A percentile compares a stretch with the other conserved stretches of the same genome.
Evolutionary conservation across 1,140 invertebrate species (phyloP).

Genomic region (Palaemon carinicauda): DNA sequence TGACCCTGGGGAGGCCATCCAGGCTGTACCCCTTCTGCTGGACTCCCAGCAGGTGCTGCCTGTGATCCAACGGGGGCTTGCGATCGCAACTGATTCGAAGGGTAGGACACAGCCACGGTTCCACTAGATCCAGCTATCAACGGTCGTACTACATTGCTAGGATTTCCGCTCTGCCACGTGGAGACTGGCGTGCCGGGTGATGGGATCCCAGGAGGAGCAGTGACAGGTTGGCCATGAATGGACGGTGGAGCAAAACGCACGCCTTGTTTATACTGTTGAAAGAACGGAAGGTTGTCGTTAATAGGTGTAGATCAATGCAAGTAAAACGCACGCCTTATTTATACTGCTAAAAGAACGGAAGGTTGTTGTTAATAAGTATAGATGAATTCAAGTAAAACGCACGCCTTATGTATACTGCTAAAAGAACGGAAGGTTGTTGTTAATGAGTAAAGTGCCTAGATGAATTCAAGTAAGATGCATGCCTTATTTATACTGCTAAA

Average conservation of each 20-base stretch:
- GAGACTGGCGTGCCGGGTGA: slow-evolving; percentile 19
- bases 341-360: too few relatives aligned
- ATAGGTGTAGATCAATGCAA: too few relatives aligned
- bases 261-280: slow-evolving; percentile 35
- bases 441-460: too few relatives aligned
- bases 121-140: slow-evolving; percentile 14
- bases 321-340: too few relatives aligned
- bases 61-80: slow-evolving; percentile 26
- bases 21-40: slow-evolving; percentile 24
- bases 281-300: not conserved
- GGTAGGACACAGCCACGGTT: slow-evolving; percentile 28
- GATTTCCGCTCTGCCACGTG: slow-evolving; percentile 18
- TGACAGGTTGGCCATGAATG: not conserved
- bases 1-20: slow-evolving; percentile 42
- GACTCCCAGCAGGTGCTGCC: not conserved
- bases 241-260: slow-evolving; percentile 15
- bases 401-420: too few relatives aligned
- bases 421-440: too few relatives aligned
- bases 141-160: slow-evolving; percentile 9
- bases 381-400: too few relatives aligned
- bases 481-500: slow-evolving; percentile 31
- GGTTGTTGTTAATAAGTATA: too few relatives aligned
- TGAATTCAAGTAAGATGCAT: slow-evolving; percentile 17
- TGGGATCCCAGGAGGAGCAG: slow-evolving; percentile 5
- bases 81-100: slow-evolving; percentile 28